A percentile compares a stretch with the other conserved stretches of the same genome.
Evolutionary conservation across 2,888 invertebrate genomes (phyloP).

Genomic region (Maniola hyperantus): DNA sequence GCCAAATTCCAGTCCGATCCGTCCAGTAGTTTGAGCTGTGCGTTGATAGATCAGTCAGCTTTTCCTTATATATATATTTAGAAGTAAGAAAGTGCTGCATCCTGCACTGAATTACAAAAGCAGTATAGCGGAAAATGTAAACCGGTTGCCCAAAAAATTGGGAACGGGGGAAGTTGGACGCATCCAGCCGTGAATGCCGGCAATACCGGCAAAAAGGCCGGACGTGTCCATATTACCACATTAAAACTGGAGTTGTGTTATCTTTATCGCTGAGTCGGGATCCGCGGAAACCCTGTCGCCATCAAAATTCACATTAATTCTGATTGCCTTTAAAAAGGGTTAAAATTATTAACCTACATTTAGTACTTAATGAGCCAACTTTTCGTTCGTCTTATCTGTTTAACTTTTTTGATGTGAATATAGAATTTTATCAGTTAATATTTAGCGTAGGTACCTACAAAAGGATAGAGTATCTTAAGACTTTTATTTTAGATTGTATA

Average conservation of each 20-base stretch:
- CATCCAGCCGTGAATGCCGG: conserved; percentile 43
- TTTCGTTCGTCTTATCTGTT: conserved; percentile 5
- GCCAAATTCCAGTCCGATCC: too few species aligned
- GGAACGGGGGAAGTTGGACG: conserved; percentile 40
- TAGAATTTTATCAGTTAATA: not conserved
- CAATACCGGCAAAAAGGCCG: conserved; percentile 42
- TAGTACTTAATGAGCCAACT: conserved; percentile 10
- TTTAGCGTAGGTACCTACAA: too few species aligned
- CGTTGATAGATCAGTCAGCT: too few species aligned
- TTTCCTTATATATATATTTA: too few species aligned
- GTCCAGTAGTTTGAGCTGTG: too few species aligned
- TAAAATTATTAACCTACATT: conserved; percentile 20
- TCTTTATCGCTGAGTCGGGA: conserved; percentile 44
- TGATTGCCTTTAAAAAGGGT: conserved; percentile 32
- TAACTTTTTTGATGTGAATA: not conserved
- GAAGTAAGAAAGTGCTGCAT: conserved; percentile 19
- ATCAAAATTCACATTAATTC: conserved; percentile 42
- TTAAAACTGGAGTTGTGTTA: conserved; percentile 50
- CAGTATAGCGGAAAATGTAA: conserved; percentile 37
- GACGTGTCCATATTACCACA: conserved; percentile 49
- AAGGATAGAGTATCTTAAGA: too few species aligned
- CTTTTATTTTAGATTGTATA: too few species aligned
- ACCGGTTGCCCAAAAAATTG: conserved; percentile 42
- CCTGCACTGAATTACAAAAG: conserved; percentile 18
- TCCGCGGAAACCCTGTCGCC: conserved; percentile 39